phyloP scores from a whole-genome alignment of 2,888 invertebrate genomes.

The Sericinus montela region DNA sequence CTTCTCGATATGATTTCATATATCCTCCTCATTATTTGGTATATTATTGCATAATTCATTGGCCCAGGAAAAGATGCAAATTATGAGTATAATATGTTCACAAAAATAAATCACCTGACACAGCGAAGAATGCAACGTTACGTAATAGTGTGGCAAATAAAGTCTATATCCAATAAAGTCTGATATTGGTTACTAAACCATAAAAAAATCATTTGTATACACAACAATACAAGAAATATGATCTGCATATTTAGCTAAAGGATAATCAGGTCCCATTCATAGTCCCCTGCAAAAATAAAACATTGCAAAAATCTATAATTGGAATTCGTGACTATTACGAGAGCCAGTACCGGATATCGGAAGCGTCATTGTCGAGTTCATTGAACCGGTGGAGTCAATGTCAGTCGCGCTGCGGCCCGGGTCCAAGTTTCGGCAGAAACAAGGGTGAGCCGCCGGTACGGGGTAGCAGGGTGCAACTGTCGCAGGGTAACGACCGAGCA shows the following conservation, averaged over 20 bases:
- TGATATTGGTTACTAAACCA: too few relatives aligned
- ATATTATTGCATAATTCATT: background rate
- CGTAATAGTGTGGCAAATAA: too few relatives aligned
- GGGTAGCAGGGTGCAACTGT: slow-evolving; percentile 75
- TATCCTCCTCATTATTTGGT: background rate
- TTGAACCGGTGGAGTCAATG: slow-evolving; percentile 71
- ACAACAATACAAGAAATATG: too few relatives aligned
- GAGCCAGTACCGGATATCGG: slow-evolving; percentile 58
- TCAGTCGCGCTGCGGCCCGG: slow-evolving; percentile 54
- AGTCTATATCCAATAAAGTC: too few relatives aligned
- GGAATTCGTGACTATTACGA: slow-evolving; percentile 13
- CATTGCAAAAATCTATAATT: slow-evolving; percentile 11
- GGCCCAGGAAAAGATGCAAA: too few relatives aligned
- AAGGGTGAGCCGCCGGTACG: slow-evolving; percentile 63
- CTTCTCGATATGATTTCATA: slow-evolving; percentile 35
- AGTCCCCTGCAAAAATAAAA: background rate
- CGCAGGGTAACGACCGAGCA: slow-evolving; percentile 71
- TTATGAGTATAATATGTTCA: too few relatives aligned
- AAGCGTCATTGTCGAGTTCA: slow-evolving; percentile 53
- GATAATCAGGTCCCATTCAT: slow-evolving; percentile 14
- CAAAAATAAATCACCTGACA: too few relatives aligned
- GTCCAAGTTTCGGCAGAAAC: slow-evolving; percentile 70
- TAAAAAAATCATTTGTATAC: too few relatives aligned
- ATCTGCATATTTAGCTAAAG: background rate
- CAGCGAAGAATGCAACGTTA: too few relatives aligned